These are phyloP conservation scores for Rhingia rostrata DNA, from an alignment of 2,888 invertebrate genomes.

Conservation along the genomic window DNA sequence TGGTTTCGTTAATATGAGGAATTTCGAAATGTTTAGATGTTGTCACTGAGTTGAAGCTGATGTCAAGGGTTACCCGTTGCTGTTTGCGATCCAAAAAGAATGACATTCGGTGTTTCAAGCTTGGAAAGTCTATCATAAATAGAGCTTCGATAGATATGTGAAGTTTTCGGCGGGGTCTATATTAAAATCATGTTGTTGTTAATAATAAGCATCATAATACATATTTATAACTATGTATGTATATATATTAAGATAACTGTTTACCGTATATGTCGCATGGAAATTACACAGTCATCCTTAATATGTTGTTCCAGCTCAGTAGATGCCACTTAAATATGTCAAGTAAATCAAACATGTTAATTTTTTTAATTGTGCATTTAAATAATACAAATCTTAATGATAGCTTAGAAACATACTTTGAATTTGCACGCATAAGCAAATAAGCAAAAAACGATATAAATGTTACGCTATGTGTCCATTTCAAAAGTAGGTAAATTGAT, in stretches of 20 bases:
- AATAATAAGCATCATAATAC: constrained; percentile 2
- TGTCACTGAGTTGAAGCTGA: constrained; percentile 80
- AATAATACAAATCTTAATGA: too few species aligned
- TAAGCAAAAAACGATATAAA: too few species aligned
- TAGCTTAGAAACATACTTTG: too few species aligned
- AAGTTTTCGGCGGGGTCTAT: constrained; percentile 82
- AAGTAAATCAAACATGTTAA: not conserved
- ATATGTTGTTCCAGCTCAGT: constrained; percentile 82
- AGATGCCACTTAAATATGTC: constrained; percentile 80
- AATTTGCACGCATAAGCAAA: too few species aligned
- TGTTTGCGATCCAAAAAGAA: constrained; percentile 83
- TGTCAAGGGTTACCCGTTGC: constrained; percentile 81
- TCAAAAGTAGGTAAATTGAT: too few species aligned
- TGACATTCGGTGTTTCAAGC: constrained; percentile 82
- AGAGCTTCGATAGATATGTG: constrained; percentile 83
- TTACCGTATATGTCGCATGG: constrained; percentile 83
- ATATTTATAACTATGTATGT: not conserved
- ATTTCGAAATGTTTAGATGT: constrained; percentile 82
- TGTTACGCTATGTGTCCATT: too few species aligned
- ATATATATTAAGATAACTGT: not conserved
- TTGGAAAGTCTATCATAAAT: constrained; percentile 83
- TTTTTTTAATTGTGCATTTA: not conserved
- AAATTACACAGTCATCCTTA: constrained; percentile 83
- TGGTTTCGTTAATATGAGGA: constrained; percentile 82
- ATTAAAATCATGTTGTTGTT: not conserved